Base-by-base conservation (phyloP, 2,113 vertebrate species). In the Bothrops jararaca region DNA sequence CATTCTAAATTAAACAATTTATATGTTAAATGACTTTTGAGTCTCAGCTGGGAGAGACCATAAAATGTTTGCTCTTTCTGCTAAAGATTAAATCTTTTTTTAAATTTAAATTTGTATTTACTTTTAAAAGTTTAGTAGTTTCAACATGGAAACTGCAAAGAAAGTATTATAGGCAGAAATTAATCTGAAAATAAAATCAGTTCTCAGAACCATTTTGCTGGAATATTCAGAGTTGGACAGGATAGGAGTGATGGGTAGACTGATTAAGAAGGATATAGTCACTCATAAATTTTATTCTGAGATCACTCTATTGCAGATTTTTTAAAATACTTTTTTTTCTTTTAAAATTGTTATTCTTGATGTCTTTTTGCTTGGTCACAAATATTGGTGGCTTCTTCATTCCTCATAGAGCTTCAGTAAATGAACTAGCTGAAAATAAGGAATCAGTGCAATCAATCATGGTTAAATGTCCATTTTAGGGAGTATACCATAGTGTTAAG, bases 11-110 rank as follows among this genome's bases (percentile, higher is more conserved):
- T 85, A 91, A 91, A 24, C 88, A 29, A 88, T 80, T 80, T 80
- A 57, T 93, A 93, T 93, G 58, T 90, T 74, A 91, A 93, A 88
- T 57, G 20, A 34, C 39, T 93, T 92, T 74, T n/a, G 60, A 88
- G 24, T 88, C 60, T 93, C 52, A 48, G 50, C 29, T 85, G 39
- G 86, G 74, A 91, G 58, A 29, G 80, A 48, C 22, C 52, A 89
- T 89, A 93, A 80, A 91, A 52, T 89, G 53, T 69, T 50, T 85
- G 5, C 15, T 93, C 48, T 90, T 86, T 86, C 18, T 58, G 45
- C 90, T 88, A n/a, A 64, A 34, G 45, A n/a, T 34, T 50, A 39
- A 26, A 34, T 56, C 45, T 53, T 80, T 26, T 42, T 53, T 23
- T 18, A 50, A 57, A 34, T 22, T 12, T 53, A 89, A 89, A 74